phyloP scores from a whole-genome alignment of 2,888 invertebrate genomes.

The Tipula lateralis region DNA sequence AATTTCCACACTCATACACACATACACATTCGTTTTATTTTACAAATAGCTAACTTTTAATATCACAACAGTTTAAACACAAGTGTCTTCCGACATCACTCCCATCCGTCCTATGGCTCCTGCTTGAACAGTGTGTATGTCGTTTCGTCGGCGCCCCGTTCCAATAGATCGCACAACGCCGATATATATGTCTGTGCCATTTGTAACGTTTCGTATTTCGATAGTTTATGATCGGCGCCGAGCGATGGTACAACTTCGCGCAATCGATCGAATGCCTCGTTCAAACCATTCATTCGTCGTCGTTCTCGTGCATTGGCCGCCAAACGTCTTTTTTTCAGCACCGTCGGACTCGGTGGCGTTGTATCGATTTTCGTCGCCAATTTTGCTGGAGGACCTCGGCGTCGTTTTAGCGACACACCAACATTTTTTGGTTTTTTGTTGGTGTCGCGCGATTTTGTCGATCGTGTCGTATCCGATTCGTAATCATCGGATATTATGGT shows the following conservation, averaged over 20 bases:
- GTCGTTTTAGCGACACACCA: not conserved
- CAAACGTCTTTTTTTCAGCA: slow-evolving; percentile 58
- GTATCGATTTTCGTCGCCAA: slow-evolving; percentile 29
- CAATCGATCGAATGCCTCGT: slow-evolving; percentile 67
- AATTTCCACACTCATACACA: not conserved
- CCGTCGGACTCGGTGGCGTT: slow-evolving; percentile 53
- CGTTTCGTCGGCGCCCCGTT: slow-evolving; percentile 36
- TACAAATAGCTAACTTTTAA: not conserved
- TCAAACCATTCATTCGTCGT: slow-evolving; percentile 69
- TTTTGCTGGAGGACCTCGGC: not conserved
- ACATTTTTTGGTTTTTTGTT: not conserved
- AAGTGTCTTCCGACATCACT: too few species aligned
- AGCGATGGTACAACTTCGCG: slow-evolving; percentile 67
- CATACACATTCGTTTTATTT: not conserved
- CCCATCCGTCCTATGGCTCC: not conserved
- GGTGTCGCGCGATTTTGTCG: not conserved
- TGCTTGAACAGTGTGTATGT: slow-evolving; percentile 20
- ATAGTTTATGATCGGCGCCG: slow-evolving; percentile 65
- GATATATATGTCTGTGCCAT: slow-evolving; percentile 74
- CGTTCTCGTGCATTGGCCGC: slow-evolving; percentile 72
- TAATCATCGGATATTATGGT: not conserved
- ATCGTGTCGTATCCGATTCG: not conserved
- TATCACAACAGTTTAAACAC: not conserved
- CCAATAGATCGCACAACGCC: slow-evolving; percentile 62
- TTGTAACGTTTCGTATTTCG: slow-evolving; percentile 72